Percentiles rank a stretch among this genome's conserved stretches.
Evolutionary conservation across 2,797 vertebrate species (phyloP).

Genomic region (Limosa lapponica): DNA sequence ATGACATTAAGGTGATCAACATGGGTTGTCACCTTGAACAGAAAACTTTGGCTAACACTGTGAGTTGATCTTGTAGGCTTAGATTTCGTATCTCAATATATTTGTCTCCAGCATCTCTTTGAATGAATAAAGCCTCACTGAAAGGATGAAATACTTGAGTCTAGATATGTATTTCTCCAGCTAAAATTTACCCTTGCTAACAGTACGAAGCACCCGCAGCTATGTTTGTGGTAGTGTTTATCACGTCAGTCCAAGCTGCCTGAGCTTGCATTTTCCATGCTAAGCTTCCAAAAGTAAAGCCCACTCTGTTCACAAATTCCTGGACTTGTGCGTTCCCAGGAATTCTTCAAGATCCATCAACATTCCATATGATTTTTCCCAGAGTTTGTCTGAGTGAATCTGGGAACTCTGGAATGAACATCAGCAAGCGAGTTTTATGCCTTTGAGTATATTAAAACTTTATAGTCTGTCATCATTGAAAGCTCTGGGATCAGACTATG

Average conservation of each 20-base stretch:
- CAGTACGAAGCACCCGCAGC: background rate
- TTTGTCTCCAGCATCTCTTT: background rate
- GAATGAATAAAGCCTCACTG: background rate
- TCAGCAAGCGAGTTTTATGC: background rate
- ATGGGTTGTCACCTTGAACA: background rate
- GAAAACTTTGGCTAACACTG: background rate
- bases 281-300: background rate
- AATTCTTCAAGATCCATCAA: background rate
- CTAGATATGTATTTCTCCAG: background rate
- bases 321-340: background rate
- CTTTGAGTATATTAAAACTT: background rate
- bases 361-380: background rate
- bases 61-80: background rate
- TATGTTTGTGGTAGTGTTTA: background rate
- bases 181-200: background rate
- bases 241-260: background rate
- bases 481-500: background rate
- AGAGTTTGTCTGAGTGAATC: background rate
- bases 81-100: background rate
- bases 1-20: background rate
- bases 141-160: background rate
- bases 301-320: background rate
- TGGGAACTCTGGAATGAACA: too few species aligned
- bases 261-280: background rate
- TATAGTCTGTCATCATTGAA: background rate